These are phyloP conservation scores for Branchinecta lynchi DNA, from an alignment of 1,140 invertebrate genomes.

Conservation along the genomic window DNA sequence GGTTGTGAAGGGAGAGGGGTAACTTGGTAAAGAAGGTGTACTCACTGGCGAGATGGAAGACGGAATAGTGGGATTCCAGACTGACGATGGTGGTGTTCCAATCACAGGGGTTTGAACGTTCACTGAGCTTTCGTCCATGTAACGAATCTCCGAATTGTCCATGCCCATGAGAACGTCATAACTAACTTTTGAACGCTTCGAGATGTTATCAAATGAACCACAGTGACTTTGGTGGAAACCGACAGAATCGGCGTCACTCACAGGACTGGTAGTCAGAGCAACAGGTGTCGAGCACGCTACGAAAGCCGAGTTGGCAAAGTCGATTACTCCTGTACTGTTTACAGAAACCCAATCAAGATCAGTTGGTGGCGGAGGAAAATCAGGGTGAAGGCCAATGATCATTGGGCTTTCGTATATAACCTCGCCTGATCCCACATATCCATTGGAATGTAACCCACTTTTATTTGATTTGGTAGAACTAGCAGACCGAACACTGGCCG, in stretches of 20 bases:
- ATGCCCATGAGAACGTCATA: conserved; percentile 58
- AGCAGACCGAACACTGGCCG: not conserved
- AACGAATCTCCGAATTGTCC: conserved; percentile 62
- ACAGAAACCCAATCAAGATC: conserved; percentile 3
- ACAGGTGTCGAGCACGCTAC: conserved; percentile 24
- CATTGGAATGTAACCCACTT: not conserved
- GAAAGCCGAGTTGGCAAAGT: not conserved
- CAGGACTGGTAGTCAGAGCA: conserved; percentile 17
- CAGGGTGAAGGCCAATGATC: conserved; percentile 26
- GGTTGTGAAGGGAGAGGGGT: conserved; percentile 12
- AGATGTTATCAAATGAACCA: conserved; percentile 15
- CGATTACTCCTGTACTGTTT: not conserved
- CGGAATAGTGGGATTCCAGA: conserved; percentile 23
- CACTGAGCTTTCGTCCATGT: conserved; percentile 78
- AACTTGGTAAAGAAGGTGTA: not conserved
- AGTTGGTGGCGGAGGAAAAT: conserved; percentile 27
- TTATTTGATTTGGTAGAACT: not conserved
- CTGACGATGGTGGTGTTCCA: conserved; percentile 50
- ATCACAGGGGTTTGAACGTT: conserved; percentile 51
- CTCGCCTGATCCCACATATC: not conserved
- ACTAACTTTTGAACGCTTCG: conserved; percentile 32
- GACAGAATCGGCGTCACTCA: conserved; percentile 12
- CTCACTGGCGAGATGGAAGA: conserved; percentile 20
- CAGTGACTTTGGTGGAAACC: conserved; percentile 21
- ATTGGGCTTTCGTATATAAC: conserved; percentile 2